Evolutionary conservation across 2,113 vertebrate species (phyloP), one percentile per base, ranked within the genome.

Genomic region (Myiozetetes cayanensis): DNA sequence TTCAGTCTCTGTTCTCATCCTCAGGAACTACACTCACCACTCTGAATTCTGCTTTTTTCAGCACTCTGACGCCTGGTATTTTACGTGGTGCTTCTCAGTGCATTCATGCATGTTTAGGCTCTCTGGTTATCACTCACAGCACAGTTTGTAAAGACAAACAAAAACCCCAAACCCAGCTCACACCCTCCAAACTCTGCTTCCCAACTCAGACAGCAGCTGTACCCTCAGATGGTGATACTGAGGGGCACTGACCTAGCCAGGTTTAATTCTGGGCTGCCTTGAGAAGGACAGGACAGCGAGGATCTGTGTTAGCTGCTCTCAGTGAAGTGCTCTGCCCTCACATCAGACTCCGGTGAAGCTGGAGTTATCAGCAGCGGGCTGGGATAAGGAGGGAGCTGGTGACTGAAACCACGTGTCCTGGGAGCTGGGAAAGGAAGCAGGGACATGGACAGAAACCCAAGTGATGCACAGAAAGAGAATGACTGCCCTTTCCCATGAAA

Each of bases 401-500:
- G 15, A 44, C 62, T 93, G 71, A 82, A 70, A 88, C 47, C 0
- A 13, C 13, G 4, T 85, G 41, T 89, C 8, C 55, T 0, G 7
- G 79, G 71, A 92, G 55, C 95, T 77, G 79, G 55, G 90, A 70
- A 76, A 83, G 86, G 90, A 96, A 94, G 75, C 62, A 52, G 49
- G 25, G 72, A 85, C 90, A 90, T 39, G 82, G 92, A 76, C 46
- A 80, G 90, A 93, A 96, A 95, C 17, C 46, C 88, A 94, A 95
- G 65, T 80, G 85, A 92, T 94, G 79, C 35, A 49, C 10, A 14
- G 90, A 67, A 94, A 86, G 90, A 59, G 82, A 96, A 58, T 5
- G n/a, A 74, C 52, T 73, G 41, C 55, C 61, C 46, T 53, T 71
- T 63, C 46, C 73, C n/a, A 47, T 97, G 90, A 96, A 95, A 86